Conservation (phyloP, 1,140 invertebrate species). For the Leptoteleia sp. region DNA sequence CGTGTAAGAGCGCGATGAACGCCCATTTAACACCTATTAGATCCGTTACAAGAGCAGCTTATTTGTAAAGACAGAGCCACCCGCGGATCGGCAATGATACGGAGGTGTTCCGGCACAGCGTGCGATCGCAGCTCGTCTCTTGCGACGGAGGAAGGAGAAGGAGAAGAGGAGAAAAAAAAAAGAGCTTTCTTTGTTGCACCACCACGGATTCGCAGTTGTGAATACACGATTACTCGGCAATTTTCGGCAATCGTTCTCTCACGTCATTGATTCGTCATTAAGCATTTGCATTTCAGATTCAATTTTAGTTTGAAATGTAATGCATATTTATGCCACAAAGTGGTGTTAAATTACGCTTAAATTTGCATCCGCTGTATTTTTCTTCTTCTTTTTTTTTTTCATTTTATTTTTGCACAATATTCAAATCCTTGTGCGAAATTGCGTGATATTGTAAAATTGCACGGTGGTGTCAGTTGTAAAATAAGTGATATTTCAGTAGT, state of each 20-base stretch:
- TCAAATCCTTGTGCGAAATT: too few species aligned
- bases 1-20: too few species aligned
- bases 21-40: slow-evolving; percentile 70
- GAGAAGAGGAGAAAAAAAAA: slow-evolving; percentile 20
- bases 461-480: too few species aligned
- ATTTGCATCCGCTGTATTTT: not conserved
- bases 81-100: slow-evolving; percentile 70
- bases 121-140: slow-evolving; percentile 66
- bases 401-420: too few species aligned
- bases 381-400: not conserved
- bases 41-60: slow-evolving; percentile 66
- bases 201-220: slow-evolving; percentile 45
- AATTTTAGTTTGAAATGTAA: not conserved
- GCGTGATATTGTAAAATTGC: too few species aligned
- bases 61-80: slow-evolving; percentile 75
- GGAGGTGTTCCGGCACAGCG: slow-evolving; percentile 74
- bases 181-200: slow-evolving; percentile 47
- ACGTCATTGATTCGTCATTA: slow-evolving; percentile 53
- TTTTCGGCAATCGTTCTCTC: slow-evolving; percentile 37
- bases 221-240: slow-evolving; percentile 44
- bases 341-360: too few species aligned
- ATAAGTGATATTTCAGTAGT: too few species aligned
- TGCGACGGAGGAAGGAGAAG: too few species aligned
- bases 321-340: not conserved
- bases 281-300: slow-evolving; percentile 41